Base-by-base conservation (phyloP, 2,797 vertebrate species). In the Melanotaenia nigrans region DNA sequence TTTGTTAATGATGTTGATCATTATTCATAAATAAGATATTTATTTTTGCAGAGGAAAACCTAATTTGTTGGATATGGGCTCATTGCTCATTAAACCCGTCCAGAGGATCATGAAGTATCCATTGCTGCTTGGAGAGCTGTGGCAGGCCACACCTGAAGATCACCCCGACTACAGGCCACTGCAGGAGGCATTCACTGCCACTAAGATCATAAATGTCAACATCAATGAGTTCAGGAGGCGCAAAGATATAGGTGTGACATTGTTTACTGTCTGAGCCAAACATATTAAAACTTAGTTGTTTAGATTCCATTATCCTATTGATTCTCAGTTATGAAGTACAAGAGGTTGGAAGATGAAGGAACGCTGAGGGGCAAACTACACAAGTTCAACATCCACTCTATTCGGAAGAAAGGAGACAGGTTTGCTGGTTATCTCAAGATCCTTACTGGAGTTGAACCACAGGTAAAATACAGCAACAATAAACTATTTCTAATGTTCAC, bases 91-190 rank as follows among this genome's bases (percentile, higher is more conserved):
- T 89, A 98, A 97, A 81, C 98, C 98, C 0, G 96, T 99, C 38
- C 98, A 99, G 85, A 94, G 98, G 10, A 92, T 99, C 82, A 99
- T 99, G 97, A 99, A 98, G 87, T 99, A 99, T 61, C 98, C 97
- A 0, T 84, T 99, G 80, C 88, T 99, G 68, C 92, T 99, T 40
- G 88, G 90, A 13, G 96, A 99, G 81, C 95, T 99, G 55, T 94
- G 95, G 91, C 96, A 95, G 68, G 92, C 97, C 49, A 99, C 98
- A 5, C 97, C 97, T 16, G 79, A 92, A n/a, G 92, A 94, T 77
- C 97, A 99, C 73, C 96, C 96, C 0, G 98, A 99, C 90, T 87
- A 90, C 33, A 86, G 25, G 22, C 93, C 75, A 0, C 87, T 98
- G 63, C 94, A 96, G 77, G 93, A 96, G 32, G 97, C 98, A 0